A percentile compares a stretch with the other conserved stretches of the same genome.
Evolutionary conservation across 1,140 invertebrate genomes (phyloP).

Genomic region (Dolichoris vasculosae): DNA sequence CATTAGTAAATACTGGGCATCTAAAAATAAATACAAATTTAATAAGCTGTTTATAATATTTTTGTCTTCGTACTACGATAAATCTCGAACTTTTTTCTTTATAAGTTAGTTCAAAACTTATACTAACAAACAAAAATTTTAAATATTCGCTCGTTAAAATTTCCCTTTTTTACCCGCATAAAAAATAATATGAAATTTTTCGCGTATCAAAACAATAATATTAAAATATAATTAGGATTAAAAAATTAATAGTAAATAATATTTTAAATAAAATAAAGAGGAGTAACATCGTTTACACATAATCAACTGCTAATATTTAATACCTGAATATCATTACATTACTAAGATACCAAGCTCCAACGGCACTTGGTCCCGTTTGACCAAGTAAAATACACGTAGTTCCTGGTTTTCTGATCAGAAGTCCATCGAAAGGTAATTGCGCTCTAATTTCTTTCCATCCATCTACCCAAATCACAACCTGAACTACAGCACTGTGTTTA

Average conservation of each 20-base stretch:
- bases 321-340: constrained; percentile 75
- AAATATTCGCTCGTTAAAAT: no score
- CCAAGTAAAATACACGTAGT: constrained; percentile 75
- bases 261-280: not conserved
- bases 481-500: constrained; percentile 76
- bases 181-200: no score
- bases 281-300: not conserved
- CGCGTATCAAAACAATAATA: no score
- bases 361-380: constrained; percentile 67
- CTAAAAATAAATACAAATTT: constrained; percentile 54
- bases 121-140: no score
- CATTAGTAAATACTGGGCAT: constrained; percentile 73
- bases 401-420: constrained; percentile 72
- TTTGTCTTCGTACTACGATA: not conserved
- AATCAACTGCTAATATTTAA: not conserved
- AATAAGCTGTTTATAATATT: not conserved
- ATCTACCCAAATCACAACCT: constrained; percentile 76
- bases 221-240: no score
- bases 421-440: constrained; percentile 73
- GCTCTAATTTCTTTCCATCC: constrained; percentile 74
- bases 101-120: no score
- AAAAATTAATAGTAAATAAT: no score
- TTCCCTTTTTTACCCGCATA: no score
- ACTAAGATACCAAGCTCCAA: constrained; percentile 74
- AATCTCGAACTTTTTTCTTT: constrained; percentile 7